phyloP scores from a whole-genome alignment of 2,888 invertebrate genomes.

The Steinernema carpocapsae region DNA sequence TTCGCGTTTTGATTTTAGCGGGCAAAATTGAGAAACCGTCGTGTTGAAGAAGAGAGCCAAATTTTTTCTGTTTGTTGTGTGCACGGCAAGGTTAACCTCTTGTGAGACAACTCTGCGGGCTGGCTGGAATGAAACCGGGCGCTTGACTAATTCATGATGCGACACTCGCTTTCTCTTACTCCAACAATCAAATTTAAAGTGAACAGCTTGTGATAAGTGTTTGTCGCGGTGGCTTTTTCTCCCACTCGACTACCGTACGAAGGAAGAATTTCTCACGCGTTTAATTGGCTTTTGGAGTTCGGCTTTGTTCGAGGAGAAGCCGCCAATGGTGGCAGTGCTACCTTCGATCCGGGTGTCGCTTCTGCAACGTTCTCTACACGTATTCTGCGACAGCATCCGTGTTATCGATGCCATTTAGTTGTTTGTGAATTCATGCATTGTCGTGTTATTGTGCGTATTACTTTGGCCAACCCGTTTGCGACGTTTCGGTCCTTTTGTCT shows the following conservation, averaged over 20 bases:
- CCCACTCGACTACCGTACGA: conserved; percentile 18
- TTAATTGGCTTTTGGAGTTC: conserved; percentile 22
- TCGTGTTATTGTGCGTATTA: background rate
- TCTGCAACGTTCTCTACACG: background rate
- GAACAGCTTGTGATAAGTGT: conserved; percentile 25
- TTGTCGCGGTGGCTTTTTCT: conserved; percentile 18
- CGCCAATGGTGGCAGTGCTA: background rate
- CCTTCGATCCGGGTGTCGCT: background rate
- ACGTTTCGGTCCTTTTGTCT: conserved; percentile 18
- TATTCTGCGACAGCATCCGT: background rate
- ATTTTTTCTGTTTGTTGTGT: background rate
- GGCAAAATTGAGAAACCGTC: background rate
- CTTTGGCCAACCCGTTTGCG: background rate
- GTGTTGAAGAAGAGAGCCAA: background rate
- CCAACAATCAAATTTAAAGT: background rate
- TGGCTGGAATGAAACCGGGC: background rate
- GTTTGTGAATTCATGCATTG: conserved; percentile 13
- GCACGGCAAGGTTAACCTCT: background rate
- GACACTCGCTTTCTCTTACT: conserved; percentile 19
- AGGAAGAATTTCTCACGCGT: conserved; percentile 10
- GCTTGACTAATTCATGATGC: conserved; percentile 26
- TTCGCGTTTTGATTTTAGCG: background rate
- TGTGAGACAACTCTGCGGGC: background rate
- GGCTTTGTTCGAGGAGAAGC: background rate
- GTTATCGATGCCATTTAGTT: conserved; percentile 10